These are phyloP conservation scores for Pinna nobilis DNA, from an alignment of 1,140 invertebrate genomes.

Conservation along the genomic window DNA sequence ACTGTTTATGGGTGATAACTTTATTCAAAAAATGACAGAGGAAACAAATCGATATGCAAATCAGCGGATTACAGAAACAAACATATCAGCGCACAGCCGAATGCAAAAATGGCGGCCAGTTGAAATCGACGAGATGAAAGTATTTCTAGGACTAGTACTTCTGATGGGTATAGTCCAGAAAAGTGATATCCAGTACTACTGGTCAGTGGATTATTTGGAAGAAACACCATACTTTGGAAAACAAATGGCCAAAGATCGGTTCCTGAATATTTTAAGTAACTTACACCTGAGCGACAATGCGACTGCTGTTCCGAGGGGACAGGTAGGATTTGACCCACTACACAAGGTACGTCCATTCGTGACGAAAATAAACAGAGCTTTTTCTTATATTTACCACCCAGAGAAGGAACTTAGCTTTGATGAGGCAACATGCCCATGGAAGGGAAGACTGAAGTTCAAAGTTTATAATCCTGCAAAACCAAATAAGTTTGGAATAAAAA, in stretches of 20 bases:
- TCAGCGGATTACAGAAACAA: no score
- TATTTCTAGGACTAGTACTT: background rate
- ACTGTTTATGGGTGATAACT: no score
- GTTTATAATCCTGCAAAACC: slow-evolving; percentile 38
- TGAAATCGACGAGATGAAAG: background rate
- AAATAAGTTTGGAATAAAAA: slow-evolving; percentile 35
- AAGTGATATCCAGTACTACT: background rate
- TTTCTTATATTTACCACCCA: no score
- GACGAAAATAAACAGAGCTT: no score
- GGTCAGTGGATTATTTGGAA: background rate
- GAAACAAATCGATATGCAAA: no score
- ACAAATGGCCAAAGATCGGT: slow-evolving; percentile 1
- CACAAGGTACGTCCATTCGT: no score
- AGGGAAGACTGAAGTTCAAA: slow-evolving; percentile 25
- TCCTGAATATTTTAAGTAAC: background rate
- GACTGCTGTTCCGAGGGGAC: background rate
- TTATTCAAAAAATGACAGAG: no score
- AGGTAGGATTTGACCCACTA: background rate
- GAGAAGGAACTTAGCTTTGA: slow-evolving; percentile 1
- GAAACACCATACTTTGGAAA: background rate
- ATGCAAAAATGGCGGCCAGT: no score
- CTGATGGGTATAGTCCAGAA: background rate
- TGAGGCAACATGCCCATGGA: slow-evolving; percentile 34
- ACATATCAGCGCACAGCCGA: no score
- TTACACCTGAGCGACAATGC: background rate